phyloP scores from a whole-genome alignment of 2,113 vertebrate species.

The Theristicus caerulescens region DNA sequence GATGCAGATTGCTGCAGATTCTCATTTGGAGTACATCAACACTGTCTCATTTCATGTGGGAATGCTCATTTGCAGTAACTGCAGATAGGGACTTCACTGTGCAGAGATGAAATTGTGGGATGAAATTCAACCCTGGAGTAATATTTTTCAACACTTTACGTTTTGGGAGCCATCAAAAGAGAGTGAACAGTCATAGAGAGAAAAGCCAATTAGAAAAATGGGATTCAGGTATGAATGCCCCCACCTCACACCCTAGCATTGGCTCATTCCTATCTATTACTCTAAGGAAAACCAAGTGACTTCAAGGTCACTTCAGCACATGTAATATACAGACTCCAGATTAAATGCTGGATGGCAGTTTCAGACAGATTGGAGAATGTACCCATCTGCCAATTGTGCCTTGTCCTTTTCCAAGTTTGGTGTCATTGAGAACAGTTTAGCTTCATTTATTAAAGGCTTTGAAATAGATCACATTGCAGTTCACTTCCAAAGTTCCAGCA shows the following conservation, averaged over 20 bases:
- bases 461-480: not conserved
- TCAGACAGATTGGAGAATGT: not conserved
- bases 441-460: conserved; percentile 19
- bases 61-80: not conserved
- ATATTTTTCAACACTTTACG: not conserved
- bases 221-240: not conserved
- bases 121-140: not conserved
- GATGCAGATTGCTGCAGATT: not conserved
- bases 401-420: conserved; percentile 10
- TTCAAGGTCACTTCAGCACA: not conserved
- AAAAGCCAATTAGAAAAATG: not conserved
- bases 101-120: not conserved
- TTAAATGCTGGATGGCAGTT: not conserved
- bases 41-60: not conserved
- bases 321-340: not conserved
- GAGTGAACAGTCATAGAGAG: not conserved
- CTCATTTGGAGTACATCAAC: not conserved
- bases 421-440: not conserved
- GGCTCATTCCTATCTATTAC: not conserved
- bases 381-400: not conserved
- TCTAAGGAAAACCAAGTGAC: not conserved
- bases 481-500: not conserved
- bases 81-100: not conserved
- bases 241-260: not conserved
- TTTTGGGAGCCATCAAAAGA: not conserved